A percentile compares a stretch with the other conserved stretches of the same genome.
These are phyloP conservation scores for Rhorus exstirpatorius DNA, from an alignment of 2,888 invertebrate genomes.

Conservation along the genomic window DNA sequence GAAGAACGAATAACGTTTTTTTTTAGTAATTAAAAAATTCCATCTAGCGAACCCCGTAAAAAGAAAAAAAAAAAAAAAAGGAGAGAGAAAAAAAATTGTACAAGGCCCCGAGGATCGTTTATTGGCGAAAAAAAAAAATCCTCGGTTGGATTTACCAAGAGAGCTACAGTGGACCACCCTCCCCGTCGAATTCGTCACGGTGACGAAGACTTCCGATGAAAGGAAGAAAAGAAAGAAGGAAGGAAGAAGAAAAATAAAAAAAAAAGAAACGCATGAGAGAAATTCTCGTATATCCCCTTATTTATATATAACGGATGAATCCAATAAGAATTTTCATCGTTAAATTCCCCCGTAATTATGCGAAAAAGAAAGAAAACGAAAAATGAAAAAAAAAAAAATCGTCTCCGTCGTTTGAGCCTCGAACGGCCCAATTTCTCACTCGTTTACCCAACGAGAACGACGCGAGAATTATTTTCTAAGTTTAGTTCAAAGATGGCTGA, in stretches of 20 bases:
- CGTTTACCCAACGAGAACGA: constrained; percentile 23
- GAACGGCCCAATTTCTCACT: constrained; percentile 26
- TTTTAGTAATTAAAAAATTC: constrained; percentile 65
- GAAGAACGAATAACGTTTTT: background rate
- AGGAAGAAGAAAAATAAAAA: constrained; percentile 5
- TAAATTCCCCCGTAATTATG: constrained; percentile 26
- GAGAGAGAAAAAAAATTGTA: constrained; percentile 54
- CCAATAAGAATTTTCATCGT: constrained; percentile 39
- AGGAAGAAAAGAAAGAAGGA: too few relatives aligned
- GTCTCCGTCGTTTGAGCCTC: constrained; percentile 21
- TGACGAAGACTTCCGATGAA: constrained; percentile 53
- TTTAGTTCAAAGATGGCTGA: constrained; percentile 28
- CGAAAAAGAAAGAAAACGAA: constrained; percentile 4
- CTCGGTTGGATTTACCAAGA: constrained; percentile 65
- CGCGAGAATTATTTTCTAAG: constrained; percentile 19
- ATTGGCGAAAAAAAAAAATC: constrained; percentile 51
- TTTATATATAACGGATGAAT: constrained; percentile 58
- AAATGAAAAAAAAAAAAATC: too few relatives aligned
- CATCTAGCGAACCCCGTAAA: constrained; percentile 66
- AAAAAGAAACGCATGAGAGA: constrained; percentile 37
- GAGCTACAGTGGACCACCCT: constrained; percentile 71
- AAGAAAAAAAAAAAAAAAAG: constrained; percentile 54
- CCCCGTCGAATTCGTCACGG: constrained; percentile 49
- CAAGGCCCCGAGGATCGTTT: constrained; percentile 49
- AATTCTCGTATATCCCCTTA: constrained; percentile 60